These are phyloP conservation scores for Nylanderia fulva DNA, from an alignment of 1,140 invertebrate species.

Conservation along the genomic window DNA sequence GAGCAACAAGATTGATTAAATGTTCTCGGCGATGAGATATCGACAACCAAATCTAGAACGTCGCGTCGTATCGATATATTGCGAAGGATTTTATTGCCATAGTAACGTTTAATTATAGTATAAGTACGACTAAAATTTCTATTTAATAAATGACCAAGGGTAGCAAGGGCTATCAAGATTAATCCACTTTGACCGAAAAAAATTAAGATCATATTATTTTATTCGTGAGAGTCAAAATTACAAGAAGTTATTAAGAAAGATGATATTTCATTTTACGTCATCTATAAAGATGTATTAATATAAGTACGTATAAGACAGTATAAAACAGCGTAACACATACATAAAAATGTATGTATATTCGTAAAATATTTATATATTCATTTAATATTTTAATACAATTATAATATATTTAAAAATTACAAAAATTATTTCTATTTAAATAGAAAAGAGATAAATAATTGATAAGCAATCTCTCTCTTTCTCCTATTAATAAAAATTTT, in stretches of 20 bases:
- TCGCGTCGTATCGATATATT: constrained; percentile 21
- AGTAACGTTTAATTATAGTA: constrained; percentile 35
- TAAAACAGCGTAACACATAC: neutral
- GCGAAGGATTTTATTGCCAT: constrained; percentile 22
- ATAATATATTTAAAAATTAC: neutral
- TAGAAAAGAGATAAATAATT: neutral
- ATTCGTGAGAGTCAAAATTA: neutral
- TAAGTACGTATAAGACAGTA: neutral
- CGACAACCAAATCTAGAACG: neutral
- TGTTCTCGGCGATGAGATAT: constrained; percentile 24
- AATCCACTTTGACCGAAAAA: constrained; percentile 13
- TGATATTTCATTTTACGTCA: neutral
- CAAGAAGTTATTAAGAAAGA: neutral
- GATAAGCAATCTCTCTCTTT: no score
- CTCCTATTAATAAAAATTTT: neutral
- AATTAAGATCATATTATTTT: constrained; percentile 7
- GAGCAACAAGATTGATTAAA: constrained; percentile 50
- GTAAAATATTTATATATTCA: no score
- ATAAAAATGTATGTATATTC: no score
- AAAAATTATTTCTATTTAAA: neutral
- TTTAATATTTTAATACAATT: neutral
- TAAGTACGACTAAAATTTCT: constrained; percentile 28
- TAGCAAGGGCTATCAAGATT: constrained; percentile 14
- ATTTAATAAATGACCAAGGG: constrained; percentile 15
- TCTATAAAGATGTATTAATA: neutral